Base-by-base conservation (phyloP, 2,113 vertebrate species). In the Antigone vipio region DNA sequence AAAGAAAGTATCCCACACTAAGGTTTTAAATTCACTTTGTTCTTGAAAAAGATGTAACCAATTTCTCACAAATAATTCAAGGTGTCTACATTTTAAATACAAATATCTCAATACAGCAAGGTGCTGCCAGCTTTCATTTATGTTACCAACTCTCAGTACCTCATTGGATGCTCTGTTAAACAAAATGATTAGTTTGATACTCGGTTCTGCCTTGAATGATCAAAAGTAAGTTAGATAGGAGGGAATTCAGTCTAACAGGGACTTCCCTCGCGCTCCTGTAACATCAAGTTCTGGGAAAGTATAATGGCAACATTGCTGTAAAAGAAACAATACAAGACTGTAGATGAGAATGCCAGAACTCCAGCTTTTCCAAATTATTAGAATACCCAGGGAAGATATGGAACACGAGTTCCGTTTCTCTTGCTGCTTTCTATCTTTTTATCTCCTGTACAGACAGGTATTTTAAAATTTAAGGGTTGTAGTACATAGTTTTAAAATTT, bases 401-500 rank as follows among this genome's bases (percentile, higher is more conserved):
- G 19, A 78, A 88, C 85, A 38, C 12, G 2, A 4, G 4, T n/a
- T 75, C 38, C 2, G 14, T 38, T 67, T 55, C 15, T 85, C 50
- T 63, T 81, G 32, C 17, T 45, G 34, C 29, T 83, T 68, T 79
- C 11, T 84, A 12, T 26, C 17, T 74, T 91, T 92, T 63, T 42
- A 62, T 50, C 74, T 49, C 45, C n/a, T 69, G 24, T 16, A 32
- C 19, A 71, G 32, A 62, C 9, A 71, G 5, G 7, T 35, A 64
- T 82, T 93, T 92, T 85, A 73, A 64, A 88, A 40, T 71, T 84
- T 73, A 85, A 88, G 62, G 9, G 12, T 35, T 79, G 26, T 34
- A 85, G 44, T 8, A 89, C 50, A 81, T 40, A 80, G 38, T 50
- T 87, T 71, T 42, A 71, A 79, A 59, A 32, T 80, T 88, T 79